phyloP scores from a whole-genome alignment of 2,888 invertebrate genomes.

The Drosophila quasianomalipes region DNA sequence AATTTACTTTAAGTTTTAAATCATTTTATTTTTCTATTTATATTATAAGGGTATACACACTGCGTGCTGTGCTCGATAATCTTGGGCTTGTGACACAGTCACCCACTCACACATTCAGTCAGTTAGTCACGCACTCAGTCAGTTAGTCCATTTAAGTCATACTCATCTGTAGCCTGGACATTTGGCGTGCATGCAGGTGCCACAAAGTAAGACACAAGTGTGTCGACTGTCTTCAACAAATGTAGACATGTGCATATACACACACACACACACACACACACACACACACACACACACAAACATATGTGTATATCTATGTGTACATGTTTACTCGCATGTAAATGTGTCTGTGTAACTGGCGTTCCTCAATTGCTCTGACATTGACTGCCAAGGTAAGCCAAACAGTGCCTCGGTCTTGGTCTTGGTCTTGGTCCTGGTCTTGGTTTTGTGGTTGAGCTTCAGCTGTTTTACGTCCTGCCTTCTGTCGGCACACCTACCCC shows the following conservation, averaged over 20 bases:
- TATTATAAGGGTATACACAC: conserved; percentile 7
- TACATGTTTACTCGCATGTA: conserved; percentile 10
- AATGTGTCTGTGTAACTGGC: conserved; percentile 30
- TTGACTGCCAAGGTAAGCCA: conserved; percentile 72
- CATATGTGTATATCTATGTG: not conserved
- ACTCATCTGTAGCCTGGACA: conserved; percentile 19
- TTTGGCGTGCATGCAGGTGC: conserved; percentile 15
- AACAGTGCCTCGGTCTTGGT: conserved; percentile 51
- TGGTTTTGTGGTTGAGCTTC: conserved; percentile 32
- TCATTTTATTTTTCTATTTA: not conserved
- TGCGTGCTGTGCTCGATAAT: not conserved
- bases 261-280: not conserved
- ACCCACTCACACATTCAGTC: not conserved
- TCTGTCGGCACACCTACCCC: not conserved
- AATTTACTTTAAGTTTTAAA: not conserved
- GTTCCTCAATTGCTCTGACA: conserved; percentile 73
- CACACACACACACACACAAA: not conserved
- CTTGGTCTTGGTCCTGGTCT: conserved; percentile 18
- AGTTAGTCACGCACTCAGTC: conserved; percentile 9
- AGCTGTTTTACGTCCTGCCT: conserved; percentile 17
- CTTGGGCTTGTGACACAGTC: not conserved
- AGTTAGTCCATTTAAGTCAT: conserved; percentile 36
- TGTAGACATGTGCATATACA: conserved; percentile 19
- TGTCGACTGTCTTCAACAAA: conserved; percentile 26
- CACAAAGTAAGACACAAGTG: conserved; percentile 48